phyloP scores from a whole-genome alignment of 2,113 vertebrate species.

The Odocoileus hemionus region DNA sequence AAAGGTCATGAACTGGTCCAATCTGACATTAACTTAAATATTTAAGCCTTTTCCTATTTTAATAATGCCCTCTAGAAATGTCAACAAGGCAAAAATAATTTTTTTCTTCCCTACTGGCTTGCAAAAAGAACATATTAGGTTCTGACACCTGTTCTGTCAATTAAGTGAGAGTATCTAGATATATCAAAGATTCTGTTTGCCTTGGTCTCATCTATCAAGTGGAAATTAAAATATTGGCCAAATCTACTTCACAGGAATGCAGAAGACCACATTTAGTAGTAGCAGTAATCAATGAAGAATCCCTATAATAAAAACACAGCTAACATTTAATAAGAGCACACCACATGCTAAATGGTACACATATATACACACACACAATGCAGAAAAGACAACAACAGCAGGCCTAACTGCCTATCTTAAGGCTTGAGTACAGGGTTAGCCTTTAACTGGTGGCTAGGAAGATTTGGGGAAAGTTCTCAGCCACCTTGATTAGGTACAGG shows the following conservation, averaged over 20 bases:
- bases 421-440: not conserved
- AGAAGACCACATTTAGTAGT: not conserved
- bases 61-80: not conserved
- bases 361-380: not conserved
- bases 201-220: not conserved
- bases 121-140: not conserved
- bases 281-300: conserved; percentile 4
- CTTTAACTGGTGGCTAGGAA: not conserved
- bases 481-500: not conserved
- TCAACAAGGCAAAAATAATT: not conserved
- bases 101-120: not conserved
- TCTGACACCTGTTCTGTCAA: not conserved
- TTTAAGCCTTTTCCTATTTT: conserved; percentile 1
- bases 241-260: not conserved
- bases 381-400: not conserved
- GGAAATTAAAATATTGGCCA: not conserved
- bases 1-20: not conserved
- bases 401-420: not conserved
- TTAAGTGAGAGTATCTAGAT: not conserved
- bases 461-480: not conserved
- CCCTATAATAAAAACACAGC: not conserved
- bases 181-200: not conserved
- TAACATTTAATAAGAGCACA: not conserved
- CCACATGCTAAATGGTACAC: not conserved
- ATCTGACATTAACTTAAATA: not conserved